Conservation (phyloP, 2,797 vertebrate genomes). For the Choloepus didactylus region DNA sequence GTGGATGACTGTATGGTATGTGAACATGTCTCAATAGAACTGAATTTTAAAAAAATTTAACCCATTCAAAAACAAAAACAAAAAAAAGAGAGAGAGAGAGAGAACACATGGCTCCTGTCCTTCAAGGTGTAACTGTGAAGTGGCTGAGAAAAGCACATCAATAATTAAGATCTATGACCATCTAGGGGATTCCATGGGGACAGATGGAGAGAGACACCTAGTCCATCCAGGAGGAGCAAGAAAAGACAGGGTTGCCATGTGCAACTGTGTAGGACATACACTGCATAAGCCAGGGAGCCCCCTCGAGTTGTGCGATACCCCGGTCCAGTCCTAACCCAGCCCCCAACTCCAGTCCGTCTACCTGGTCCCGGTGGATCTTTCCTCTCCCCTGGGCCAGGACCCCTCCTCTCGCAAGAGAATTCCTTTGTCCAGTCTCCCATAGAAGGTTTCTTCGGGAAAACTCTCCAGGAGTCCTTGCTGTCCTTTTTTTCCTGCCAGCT, state of each 20-base stretch:
- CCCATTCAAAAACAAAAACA: too few relatives aligned
- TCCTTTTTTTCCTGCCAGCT: constrained; percentile 61
- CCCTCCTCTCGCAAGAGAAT: constrained; percentile 35
- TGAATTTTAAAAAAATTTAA: too few relatives aligned
- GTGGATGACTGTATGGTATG: too few relatives aligned
- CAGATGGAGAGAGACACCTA: not conserved
- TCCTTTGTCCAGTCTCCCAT: constrained; percentile 68
- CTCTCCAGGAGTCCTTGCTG: constrained; percentile 1
- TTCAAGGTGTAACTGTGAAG: not conserved
- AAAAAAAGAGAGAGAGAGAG: not conserved
- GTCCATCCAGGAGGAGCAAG: not conserved
- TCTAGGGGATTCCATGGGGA: constrained; percentile 20
- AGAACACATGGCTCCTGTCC: not conserved
- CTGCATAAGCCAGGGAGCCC: not conserved
- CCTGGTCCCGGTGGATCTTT: not conserved
- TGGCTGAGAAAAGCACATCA: not conserved
- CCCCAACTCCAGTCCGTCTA: constrained; percentile 11
- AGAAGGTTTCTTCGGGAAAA: constrained; percentile 62
- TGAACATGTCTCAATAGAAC: too few relatives aligned
- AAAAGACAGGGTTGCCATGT: not conserved
- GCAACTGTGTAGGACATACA: not conserved
- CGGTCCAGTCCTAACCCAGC: not conserved
- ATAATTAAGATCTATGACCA: not conserved
- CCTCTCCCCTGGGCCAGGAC: not conserved
- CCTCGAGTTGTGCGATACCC: not conserved